phyloP scores from a whole-genome alignment of 2,113 vertebrate species.

The mouse (Mus musculus) region DNA sequence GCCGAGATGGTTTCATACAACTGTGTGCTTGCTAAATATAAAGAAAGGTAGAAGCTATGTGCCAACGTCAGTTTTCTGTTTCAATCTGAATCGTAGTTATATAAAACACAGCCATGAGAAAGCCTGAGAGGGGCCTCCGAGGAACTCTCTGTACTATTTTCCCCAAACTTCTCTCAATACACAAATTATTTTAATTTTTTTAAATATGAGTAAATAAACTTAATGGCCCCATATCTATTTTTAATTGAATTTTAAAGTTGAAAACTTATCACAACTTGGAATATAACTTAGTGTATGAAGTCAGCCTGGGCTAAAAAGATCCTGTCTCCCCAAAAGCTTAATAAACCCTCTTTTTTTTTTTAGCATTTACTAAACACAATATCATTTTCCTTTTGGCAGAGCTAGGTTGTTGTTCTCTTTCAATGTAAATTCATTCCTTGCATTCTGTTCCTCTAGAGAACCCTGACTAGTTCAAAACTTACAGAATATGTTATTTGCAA shows the following conservation, averaged over 20 bases:
- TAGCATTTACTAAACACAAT: neutral
- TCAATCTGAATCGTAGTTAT: neutral
- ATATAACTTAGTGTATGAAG: neutral
- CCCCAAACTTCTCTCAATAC: neutral
- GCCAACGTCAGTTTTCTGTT: neutral
- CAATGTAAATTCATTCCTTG: neutral
- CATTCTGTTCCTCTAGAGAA: neutral
- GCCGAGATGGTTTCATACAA: neutral
- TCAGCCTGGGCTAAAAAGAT: neutral
- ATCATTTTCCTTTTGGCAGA: neutral
- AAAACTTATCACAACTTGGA: neutral
- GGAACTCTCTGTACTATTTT: neutral
- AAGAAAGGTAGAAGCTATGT: neutral
- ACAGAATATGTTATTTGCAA: neutral
- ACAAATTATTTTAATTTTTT: neutral
- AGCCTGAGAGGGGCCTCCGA: neutral
- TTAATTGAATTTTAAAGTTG: neutral
- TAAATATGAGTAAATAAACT: neutral
- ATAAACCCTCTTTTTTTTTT: neutral
- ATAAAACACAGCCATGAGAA: neutral
- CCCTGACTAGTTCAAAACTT: neutral
- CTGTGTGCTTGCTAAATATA: neutral
- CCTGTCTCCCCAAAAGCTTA: neutral
- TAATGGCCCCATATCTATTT: neutral
- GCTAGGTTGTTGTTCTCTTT: neutral